A percentile compares a stretch with the other conserved stretches of the same genome.
These are phyloP conservation scores for Grapholita molesta DNA, from an alignment of 1,140 invertebrate genomes.

Conservation along the genomic window DNA sequence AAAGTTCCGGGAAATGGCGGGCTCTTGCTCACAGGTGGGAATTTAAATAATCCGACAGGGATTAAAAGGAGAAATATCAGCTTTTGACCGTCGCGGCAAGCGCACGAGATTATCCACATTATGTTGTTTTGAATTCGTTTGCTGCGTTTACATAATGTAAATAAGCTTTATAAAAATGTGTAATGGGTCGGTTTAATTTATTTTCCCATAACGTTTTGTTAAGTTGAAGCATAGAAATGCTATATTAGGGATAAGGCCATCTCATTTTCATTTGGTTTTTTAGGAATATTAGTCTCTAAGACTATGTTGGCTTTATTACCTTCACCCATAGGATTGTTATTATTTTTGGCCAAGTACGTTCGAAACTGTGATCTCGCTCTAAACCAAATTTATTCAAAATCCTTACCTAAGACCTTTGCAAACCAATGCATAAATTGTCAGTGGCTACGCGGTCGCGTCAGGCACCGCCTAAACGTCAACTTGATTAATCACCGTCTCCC, in stretches of 20 bases:
- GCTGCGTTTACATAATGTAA: conserved; percentile 67
- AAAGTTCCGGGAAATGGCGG: conserved; percentile 45
- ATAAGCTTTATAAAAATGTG: conserved; percentile 47
- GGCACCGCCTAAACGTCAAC: conserved; percentile 60
- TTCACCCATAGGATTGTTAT: background rate
- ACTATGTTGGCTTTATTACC: too few species aligned
- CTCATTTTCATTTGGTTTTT: too few species aligned
- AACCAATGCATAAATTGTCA: conserved; percentile 72
- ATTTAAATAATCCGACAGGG: conserved; percentile 78
- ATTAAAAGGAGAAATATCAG: conserved; percentile 76
- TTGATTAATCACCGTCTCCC: conserved; percentile 73
- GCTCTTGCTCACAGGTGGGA: conserved; percentile 70
- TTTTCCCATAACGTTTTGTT: background rate
- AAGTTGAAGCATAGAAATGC: background rate
- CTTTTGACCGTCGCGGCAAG: conserved; percentile 69
- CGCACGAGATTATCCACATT: conserved; percentile 62
- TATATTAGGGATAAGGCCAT: too few species aligned
- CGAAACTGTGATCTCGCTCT: conserved; percentile 17
- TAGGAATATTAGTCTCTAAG: too few species aligned
- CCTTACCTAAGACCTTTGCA: conserved; percentile 32
- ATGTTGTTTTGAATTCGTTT: conserved; percentile 60
- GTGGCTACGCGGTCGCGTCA: conserved; percentile 43
- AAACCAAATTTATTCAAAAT: conserved; percentile 22
- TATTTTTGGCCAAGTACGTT: conserved; percentile 18
- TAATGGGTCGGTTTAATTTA: conserved; percentile 4